phyloP scores from a whole-genome alignment of 2,797 vertebrate genomes.

The Mormyrus proboscirostris region DNA sequence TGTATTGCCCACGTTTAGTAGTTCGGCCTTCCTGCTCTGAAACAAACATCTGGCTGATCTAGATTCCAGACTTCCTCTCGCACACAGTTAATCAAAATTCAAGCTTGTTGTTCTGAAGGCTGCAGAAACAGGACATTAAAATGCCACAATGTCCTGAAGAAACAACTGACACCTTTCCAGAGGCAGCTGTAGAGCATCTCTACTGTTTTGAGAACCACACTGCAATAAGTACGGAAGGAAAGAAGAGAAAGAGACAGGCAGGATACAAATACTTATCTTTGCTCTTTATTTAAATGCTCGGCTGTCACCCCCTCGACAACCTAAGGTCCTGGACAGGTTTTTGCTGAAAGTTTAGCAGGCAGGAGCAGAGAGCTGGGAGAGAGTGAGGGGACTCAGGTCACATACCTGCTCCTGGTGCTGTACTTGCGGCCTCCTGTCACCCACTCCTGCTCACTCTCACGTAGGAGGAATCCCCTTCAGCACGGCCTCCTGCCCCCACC shows the following conservation, averaged over 20 bases:
- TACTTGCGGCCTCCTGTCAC: conserved; percentile 39
- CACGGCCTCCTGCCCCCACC: conserved; percentile 19
- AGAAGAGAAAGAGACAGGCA: background rate
- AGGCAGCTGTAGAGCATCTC: conserved; percentile 16
- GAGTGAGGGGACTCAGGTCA: conserved; percentile 31
- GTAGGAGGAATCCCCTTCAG: conserved; percentile 43
- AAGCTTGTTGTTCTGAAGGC: background rate
- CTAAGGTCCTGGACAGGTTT: background rate
- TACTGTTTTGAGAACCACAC: background rate
- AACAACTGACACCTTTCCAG: conserved; percentile 17
- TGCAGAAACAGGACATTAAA: background rate
- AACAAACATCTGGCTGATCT: background rate
- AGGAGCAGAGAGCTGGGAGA: conserved; percentile 16
- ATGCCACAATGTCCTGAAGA: conserved; percentile 10
- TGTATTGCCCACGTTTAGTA: background rate
- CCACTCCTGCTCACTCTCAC: conserved; percentile 38
- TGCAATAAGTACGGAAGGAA: background rate
- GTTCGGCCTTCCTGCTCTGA: conserved; percentile 13
- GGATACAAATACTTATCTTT: background rate
- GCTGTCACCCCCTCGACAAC: background rate
- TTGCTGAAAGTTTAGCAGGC: conserved; percentile 14
- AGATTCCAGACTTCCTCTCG: conserved; percentile 21
- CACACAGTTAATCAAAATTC: conserved; percentile 16
- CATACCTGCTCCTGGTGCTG: conserved; percentile 52
- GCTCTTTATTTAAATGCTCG: background rate